These are phyloP conservation scores for Chlorops oryzae DNA, from an alignment of 1,140 invertebrate species.

Conservation along the genomic window DNA sequence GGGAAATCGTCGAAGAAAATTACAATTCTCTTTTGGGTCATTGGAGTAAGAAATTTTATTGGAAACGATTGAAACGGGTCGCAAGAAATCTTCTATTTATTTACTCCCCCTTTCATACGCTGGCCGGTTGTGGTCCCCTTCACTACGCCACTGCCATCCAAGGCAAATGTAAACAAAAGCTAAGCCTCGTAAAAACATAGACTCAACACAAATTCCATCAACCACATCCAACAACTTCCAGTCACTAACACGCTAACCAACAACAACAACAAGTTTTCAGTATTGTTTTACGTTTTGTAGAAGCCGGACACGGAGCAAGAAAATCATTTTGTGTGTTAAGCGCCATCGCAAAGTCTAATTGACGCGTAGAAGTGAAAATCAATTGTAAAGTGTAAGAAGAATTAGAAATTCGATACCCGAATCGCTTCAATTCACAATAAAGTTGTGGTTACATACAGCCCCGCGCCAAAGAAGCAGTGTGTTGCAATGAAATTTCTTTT, in stretches of 20 bases:
- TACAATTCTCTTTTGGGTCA: too few relatives aligned
- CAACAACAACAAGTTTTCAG: conserved; percentile 1
- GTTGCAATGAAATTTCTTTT: too few relatives aligned
- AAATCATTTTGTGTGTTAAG: not conserved
- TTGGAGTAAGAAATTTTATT: too few relatives aligned
- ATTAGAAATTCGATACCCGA: not conserved
- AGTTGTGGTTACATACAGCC: not conserved
- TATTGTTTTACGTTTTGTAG: conserved; percentile 10
- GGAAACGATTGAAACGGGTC: too few relatives aligned
- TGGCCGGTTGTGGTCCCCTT: too few relatives aligned
- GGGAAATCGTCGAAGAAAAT: too few relatives aligned
- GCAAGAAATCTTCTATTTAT: too few relatives aligned
- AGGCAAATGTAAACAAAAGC: too few relatives aligned
- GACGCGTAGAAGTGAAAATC: conserved; percentile 2
- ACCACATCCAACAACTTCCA: not conserved
- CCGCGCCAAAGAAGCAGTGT: not conserved
- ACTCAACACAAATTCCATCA: conserved; percentile 8
- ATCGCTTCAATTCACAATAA: too few relatives aligned
- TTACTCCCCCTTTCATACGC: too few relatives aligned
- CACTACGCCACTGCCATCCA: too few relatives aligned
- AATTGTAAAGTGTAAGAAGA: not conserved
- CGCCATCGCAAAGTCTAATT: not conserved
- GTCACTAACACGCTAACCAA: too few relatives aligned
- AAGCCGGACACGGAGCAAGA: conserved; percentile 1
- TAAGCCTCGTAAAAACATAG: conserved; percentile 2